Percentiles rank a stretch among this genome's conserved stretches.
These are phyloP conservation scores for Cyprinus carpio DNA, from an alignment of 2,113 vertebrate genomes.

Conservation along the genomic window DNA sequence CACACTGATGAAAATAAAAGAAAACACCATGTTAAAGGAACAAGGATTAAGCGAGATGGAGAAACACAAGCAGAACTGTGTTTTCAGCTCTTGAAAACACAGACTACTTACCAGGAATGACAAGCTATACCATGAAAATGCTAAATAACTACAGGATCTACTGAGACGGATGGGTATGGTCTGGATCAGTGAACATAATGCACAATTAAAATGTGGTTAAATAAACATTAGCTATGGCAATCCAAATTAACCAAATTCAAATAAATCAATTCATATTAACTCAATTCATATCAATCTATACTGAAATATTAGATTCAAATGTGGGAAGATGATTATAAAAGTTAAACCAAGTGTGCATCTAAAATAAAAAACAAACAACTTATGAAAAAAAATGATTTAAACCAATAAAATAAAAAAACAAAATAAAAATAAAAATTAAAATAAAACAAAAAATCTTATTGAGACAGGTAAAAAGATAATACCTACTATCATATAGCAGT, in stretches of 20 bases:
- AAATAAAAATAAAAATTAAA: too few relatives aligned
- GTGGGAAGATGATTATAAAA: not conserved
- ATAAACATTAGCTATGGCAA: not conserved
- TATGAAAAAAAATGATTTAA: not conserved
- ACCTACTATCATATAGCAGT: not conserved
- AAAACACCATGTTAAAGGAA: not conserved
- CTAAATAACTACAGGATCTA: constrained; percentile 11
- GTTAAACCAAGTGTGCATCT: not conserved
- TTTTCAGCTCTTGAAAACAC: constrained; percentile 32
- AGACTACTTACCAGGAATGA: constrained; percentile 55
- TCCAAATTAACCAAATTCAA: too few relatives aligned
- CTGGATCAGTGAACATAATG: not conserved
- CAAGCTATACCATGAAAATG: constrained; percentile 26
- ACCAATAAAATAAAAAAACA: too few relatives aligned
- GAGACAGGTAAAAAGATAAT: not conserved
- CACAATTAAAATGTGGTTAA: not conserved
- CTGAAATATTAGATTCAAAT: not conserved
- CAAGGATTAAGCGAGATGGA: not conserved
- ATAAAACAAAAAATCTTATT: too few relatives aligned
- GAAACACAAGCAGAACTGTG: constrained; percentile 18
- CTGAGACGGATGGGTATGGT: not conserved
- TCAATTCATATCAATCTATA: not conserved
- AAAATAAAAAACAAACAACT: not conserved
- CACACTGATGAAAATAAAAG: not conserved
- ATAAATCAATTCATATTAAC: not conserved